Conservation (phyloP, 2,888 invertebrate genomes). For the Mythimna vitellina region DNA sequence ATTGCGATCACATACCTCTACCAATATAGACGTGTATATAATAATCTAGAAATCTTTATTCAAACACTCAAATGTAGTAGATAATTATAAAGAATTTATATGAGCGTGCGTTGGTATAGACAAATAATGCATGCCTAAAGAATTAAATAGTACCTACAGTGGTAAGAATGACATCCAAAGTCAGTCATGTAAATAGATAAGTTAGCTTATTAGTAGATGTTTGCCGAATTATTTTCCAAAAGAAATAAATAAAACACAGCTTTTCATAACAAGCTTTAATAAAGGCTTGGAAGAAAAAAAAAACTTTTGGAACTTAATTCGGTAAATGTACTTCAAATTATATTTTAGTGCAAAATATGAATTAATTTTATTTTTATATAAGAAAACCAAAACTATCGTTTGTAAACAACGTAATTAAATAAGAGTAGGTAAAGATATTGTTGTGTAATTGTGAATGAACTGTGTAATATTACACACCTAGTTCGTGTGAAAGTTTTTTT, state of each 20-base stretch:
- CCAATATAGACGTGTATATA: conserved; percentile 51
- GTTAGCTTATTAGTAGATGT: conserved; percentile 53
- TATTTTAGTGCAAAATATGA: conserved; percentile 66
- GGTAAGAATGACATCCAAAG: conserved; percentile 71
- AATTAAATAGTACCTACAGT: conserved; percentile 3
- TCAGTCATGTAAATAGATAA: conserved; percentile 79
- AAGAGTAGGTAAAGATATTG: conserved; percentile 49
- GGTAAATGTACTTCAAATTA: conserved; percentile 48
- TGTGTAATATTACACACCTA: conserved; percentile 22
- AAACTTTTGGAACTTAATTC: conserved; percentile 18
- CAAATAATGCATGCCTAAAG: conserved; percentile 29
- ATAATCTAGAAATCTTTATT: conserved; percentile 34
- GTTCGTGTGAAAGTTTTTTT: conserved; percentile 38
- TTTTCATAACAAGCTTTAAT: neutral
- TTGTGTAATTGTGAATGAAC: conserved; percentile 44
- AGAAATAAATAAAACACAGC: neutral
- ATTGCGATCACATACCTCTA: conserved; percentile 45
- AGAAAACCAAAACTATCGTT: conserved; percentile 77
- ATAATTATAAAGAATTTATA: conserved; percentile 37
- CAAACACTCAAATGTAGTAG: conserved; percentile 37
- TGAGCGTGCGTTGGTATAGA: conserved; percentile 31
- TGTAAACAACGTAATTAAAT: conserved; percentile 49
- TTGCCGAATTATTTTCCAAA: conserved; percentile 46
- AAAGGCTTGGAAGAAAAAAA: neutral
- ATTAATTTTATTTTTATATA: conserved; percentile 80